A percentile compares a stretch with the other conserved stretches of the same genome.
phyloP scores from a whole-genome alignment of 1,140 invertebrate species.

The Leptestheria dahalacensis region DNA sequence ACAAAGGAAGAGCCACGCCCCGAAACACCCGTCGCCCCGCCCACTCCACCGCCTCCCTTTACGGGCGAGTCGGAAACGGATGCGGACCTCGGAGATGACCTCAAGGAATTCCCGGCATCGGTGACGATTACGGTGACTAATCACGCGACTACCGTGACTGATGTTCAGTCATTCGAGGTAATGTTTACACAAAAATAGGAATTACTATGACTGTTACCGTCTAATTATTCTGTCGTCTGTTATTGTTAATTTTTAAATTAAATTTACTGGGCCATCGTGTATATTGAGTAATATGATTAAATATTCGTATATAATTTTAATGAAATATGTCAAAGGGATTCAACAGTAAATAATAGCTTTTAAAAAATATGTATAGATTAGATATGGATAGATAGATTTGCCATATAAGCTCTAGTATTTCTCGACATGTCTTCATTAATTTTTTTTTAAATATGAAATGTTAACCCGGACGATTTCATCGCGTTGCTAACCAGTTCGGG shows the following conservation, averaged over 20 bases:
- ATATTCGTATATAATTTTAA: no score
- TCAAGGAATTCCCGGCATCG: background rate
- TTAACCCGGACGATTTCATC: no score
- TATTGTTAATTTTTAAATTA: background rate
- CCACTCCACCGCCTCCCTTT: constrained; percentile 9
- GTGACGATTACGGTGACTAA: background rate
- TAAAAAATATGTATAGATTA: no score
- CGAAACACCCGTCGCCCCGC: constrained; percentile 13
- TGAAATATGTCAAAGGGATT: no score
- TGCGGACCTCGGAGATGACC: background rate
- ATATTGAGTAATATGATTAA: background rate
- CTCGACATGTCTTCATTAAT: no score
- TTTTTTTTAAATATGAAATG: no score
- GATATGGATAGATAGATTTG: no score
- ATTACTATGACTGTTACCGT: background rate
- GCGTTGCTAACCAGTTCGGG: no score
- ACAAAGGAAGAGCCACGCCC: constrained; percentile 23
- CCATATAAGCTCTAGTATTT: no score
- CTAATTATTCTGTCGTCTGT: background rate
- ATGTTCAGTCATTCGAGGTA: background rate
- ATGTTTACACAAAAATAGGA: background rate
- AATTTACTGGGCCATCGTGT: background rate
- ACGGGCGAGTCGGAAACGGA: background rate
- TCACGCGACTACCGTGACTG: background rate
- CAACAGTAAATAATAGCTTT: no score